Evolutionary conservation across 2,113 vertebrate genomes (phyloP).

Genomic region (Vidua macroura): DNA sequence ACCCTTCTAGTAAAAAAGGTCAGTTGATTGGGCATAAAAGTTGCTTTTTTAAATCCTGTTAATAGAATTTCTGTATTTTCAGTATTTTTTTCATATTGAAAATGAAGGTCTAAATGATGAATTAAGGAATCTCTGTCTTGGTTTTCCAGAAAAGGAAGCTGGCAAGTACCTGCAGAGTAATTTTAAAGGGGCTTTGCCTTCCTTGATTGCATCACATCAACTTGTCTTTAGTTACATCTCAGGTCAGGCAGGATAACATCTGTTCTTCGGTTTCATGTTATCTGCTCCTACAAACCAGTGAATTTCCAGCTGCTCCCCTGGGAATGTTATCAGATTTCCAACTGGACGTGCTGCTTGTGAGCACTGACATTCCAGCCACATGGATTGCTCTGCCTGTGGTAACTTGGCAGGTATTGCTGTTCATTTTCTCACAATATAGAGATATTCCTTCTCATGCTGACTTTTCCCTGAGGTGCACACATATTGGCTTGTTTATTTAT

Average conservation of each 20-base stretch:
- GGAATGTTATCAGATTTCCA: not conserved
- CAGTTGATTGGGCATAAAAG: not conserved
- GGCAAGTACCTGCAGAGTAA: not conserved
- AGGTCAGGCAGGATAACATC: not conserved
- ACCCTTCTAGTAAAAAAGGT: not conserved
- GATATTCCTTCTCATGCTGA: not conserved
- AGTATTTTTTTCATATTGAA: not conserved
- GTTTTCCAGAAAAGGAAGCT: not conserved
- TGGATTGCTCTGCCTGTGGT: not conserved
- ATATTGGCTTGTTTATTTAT: not conserved
- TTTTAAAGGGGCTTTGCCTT: not conserved
- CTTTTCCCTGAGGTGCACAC: not conserved
- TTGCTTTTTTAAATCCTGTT: not conserved
- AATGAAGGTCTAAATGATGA: not conserved
- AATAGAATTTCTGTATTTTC: not conserved
- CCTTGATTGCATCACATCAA: not conserved
- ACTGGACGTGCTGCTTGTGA: not conserved
- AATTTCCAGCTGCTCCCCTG: not conserved
- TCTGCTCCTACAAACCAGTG: not conserved
- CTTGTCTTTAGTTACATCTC: not conserved
- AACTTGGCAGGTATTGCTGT: not conserved
- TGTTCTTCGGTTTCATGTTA: not conserved
- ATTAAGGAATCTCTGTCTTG: not conserved
- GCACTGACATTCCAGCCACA: not conserved
- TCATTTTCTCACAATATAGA: not conserved